These are phyloP conservation scores for Alsophila aescularia DNA, from an alignment of 2,888 invertebrate species.

Conservation along the genomic window DNA sequence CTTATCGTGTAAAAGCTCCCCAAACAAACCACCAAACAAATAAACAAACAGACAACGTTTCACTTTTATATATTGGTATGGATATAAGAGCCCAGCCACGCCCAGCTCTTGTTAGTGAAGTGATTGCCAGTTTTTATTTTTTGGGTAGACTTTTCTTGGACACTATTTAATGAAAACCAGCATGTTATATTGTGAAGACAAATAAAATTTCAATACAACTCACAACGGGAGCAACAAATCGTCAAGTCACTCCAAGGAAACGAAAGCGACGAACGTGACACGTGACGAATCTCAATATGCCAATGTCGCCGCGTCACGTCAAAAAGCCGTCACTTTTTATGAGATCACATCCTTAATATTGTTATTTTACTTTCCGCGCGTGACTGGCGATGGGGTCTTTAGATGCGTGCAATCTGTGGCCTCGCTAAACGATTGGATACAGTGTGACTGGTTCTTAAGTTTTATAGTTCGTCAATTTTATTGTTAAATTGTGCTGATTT, in stretches of 20 bases:
- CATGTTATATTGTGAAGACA: too few relatives aligned
- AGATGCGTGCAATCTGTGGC: not conserved
- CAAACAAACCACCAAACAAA: too few relatives aligned
- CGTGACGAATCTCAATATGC: constrained; percentile 18
- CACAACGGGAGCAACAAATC: not conserved
- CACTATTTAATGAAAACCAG: too few relatives aligned
- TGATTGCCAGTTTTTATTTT: too few relatives aligned
- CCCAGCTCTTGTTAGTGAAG: too few relatives aligned
- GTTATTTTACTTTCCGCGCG: constrained; percentile 23
- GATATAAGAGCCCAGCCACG: too few relatives aligned
- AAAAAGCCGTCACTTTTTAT: constrained; percentile 22
- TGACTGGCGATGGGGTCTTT: constrained; percentile 13
- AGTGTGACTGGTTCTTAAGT: not conserved
- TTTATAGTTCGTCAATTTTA: not conserved
- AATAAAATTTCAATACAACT: not conserved
- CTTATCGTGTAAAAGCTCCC: too few relatives aligned
- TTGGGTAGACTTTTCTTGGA: too few relatives aligned
- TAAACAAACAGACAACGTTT: too few relatives aligned
- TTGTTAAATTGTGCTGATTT: not conserved
- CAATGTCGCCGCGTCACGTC: constrained; percentile 16
- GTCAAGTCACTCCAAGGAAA: constrained; percentile 4
- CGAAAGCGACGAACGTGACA: constrained; percentile 3
- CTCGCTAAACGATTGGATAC: not conserved
- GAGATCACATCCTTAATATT: constrained; percentile 28
- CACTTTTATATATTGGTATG: too few relatives aligned